Percentiles rank a stretch among this genome's conserved stretches.
Evolutionary conservation across 2,113 vertebrate species (phyloP).

Genomic region (Hemichromis elongatus): DNA sequence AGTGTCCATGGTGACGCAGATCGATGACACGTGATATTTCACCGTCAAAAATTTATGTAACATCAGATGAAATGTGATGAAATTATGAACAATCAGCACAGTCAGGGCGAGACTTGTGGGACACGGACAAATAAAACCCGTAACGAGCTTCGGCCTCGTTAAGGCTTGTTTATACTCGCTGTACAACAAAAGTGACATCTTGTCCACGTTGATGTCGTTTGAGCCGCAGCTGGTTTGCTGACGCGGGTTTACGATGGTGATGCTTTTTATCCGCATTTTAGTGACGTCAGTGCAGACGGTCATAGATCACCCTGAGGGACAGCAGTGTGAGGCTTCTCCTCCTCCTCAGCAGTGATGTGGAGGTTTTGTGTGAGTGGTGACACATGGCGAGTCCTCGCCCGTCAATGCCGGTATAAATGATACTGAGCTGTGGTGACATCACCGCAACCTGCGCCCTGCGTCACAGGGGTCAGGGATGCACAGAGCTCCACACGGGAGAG

Average conservation of each 20-base stretch:
- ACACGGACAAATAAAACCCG: not conserved
- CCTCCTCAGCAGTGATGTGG: not conserved
- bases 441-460: not conserved
- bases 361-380: not conserved
- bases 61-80: not conserved
- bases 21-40: rapidly evolving
- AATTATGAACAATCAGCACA: not conserved
- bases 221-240: not conserved
- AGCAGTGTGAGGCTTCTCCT: not conserved
- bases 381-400: not conserved
- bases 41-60: not conserved
- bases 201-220: not conserved
- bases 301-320: rapidly evolving
- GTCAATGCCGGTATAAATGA: not conserved
- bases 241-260: not conserved
- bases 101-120: rapidly evolving
- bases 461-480: not conserved
- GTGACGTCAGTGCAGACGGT: rapidly evolving
- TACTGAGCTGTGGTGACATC: not conserved
- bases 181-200: not conserved
- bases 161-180: rapidly evolving
- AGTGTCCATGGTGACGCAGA: not conserved
- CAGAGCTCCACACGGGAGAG: not conserved
- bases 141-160: not conserved
- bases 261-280: not conserved